Percentiles rank a stretch among this genome's conserved stretches.
These are phyloP conservation scores for Hydra vulgaris DNA, from an alignment of 30 jellyfish, hydroid and myxozoan genomes.

Conservation along the genomic window DNA sequence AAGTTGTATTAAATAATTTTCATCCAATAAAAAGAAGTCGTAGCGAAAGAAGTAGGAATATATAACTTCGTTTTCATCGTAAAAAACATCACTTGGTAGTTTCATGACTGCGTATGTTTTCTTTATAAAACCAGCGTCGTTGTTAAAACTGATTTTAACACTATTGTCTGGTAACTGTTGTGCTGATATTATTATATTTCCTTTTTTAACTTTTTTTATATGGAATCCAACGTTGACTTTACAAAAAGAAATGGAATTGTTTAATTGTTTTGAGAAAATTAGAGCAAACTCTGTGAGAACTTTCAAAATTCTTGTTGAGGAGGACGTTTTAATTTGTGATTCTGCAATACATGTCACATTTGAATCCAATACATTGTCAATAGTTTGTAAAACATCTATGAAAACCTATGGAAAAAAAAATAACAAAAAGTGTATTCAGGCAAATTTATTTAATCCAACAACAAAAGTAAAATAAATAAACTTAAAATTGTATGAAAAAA, in stretches of 20 bases:
- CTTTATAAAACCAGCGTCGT: not conserved
- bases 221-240: constrained; percentile 9
- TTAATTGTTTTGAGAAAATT: not conserved
- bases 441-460: too few relatives aligned
- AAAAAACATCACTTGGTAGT: constrained; percentile 12
- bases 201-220: not conserved
- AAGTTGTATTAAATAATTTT: not conserved
- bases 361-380: constrained; percentile 11
- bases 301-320: constrained; percentile 16
- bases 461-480: too few relatives aligned
- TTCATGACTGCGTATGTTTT: not conserved
- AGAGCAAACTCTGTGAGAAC: not conserved
- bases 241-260: not conserved
- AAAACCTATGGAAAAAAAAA: constrained; percentile 5
- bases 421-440: too few relatives aligned
- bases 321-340: constrained; percentile 2
- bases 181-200: not conserved
- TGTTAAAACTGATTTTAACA: not conserved
- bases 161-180: not conserved
- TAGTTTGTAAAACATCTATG: constrained; percentile 11
- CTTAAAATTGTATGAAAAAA: too few relatives aligned
- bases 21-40: constrained; percentile 9
- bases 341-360: constrained; percentile 2
- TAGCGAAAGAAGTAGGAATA: constrained; percentile 11
- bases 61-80: not conserved